phyloP scores from a whole-genome alignment of 92 coral and sea anemone species.

The Epizoanthus stellaris region DNA sequence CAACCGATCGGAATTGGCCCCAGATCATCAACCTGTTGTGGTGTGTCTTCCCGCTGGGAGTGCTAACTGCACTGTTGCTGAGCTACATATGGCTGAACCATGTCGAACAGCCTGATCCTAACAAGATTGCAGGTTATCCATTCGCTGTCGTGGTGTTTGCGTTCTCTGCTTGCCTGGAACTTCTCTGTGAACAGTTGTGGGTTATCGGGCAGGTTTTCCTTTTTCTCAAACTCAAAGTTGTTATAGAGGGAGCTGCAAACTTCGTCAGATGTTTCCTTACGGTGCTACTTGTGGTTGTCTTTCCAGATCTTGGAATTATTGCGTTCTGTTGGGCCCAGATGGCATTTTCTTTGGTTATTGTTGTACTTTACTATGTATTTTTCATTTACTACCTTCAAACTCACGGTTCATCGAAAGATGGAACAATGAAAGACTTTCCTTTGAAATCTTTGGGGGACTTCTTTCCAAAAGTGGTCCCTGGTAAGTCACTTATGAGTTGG shows the following conservation, averaged over 20 bases:
- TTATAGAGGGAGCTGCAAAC: conserved; percentile 96
- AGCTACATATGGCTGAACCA: conserved; percentile 86
- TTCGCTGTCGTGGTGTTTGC: conserved; percentile 84
- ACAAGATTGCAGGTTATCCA: conserved; percentile 66
- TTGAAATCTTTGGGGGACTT: conserved; percentile 73
- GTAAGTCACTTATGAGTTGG: conserved; percentile 68
- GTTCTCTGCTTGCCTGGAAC: conserved; percentile 81
- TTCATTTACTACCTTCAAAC: conserved; percentile 65
- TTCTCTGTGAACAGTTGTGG: conserved; percentile 95
- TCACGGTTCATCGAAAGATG: conserved; percentile 9
- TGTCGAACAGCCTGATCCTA: conserved; percentile 82
- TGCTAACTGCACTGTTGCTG: conserved; percentile 62
- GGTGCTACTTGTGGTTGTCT: conserved; percentile 70
- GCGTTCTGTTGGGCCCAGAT: conserved; percentile 93
- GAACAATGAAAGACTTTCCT: conserved; percentile 71
- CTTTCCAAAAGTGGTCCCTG: conserved; percentile 65
- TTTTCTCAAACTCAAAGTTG: conserved; percentile 91
- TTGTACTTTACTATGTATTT: conserved; percentile 79
- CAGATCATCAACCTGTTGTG: conserved; percentile 95
- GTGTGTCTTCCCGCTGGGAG: conserved; percentile 94
- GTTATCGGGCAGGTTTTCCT: conserved; percentile 88
- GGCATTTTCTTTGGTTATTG: conserved; percentile 78
- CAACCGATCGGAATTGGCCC: conserved; percentile 77
- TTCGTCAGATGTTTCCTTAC: conserved; percentile 88
- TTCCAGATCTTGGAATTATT: conserved; percentile 87